These are phyloP conservation scores for Chanos chanos DNA, from an alignment of 2,797 vertebrate species.

Conservation along the genomic window DNA sequence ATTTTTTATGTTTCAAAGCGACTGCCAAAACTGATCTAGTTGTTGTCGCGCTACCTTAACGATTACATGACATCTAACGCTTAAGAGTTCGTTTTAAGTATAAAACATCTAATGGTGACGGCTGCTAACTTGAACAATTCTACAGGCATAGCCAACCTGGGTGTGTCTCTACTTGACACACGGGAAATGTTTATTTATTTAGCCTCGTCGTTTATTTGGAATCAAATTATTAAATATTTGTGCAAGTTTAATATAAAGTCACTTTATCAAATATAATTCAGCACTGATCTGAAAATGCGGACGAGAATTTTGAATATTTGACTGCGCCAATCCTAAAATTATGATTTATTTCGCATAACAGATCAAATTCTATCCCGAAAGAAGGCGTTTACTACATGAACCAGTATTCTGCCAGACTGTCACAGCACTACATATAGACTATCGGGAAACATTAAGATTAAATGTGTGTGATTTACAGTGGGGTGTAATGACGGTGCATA, in stretches of 20 bases:
- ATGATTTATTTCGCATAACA: no score
- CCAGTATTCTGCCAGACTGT: no score
- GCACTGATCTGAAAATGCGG: background rate
- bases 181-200: conserved; percentile 64
- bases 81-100: no score
- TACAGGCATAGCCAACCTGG: conserved; percentile 74
- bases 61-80: no score
- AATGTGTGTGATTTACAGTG: background rate
- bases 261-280: background rate
- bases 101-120: no score
- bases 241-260: background rate
- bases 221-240: background rate
- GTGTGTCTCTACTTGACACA: conserved; percentile 79
- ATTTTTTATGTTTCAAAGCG: no score
- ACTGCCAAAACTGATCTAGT: no score
- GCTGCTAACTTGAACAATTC: conserved; percentile 65
- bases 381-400: no score
- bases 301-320: background rate
- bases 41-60: no score
- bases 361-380: no score
- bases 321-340: no score
- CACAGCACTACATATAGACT: no score
- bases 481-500: conserved; percentile 29
- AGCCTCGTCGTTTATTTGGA: conserved; percentile 22
- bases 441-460: background rate